phyloP scores from a whole-genome alignment of 2,113 vertebrate species.

The Megatriorchis doriae region DNA sequence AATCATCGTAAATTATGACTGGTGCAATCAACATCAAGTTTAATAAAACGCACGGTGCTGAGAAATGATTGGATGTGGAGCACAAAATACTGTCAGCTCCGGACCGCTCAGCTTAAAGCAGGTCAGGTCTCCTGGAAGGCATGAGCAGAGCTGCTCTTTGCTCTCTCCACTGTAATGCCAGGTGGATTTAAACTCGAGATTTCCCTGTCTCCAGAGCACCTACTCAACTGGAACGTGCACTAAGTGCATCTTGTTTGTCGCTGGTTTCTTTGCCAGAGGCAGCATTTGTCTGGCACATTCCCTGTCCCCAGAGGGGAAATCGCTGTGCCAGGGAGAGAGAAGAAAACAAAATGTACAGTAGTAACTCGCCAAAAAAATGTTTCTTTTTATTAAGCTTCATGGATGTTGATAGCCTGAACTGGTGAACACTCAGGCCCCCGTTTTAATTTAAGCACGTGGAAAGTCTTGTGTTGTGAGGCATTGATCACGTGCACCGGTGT shows the following conservation, averaged over 20 bases:
- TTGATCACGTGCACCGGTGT: not conserved
- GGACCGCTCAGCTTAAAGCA: not conserved
- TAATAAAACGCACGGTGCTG: not conserved
- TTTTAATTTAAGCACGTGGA: not conserved
- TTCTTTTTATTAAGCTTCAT: slow-evolving; percentile 58
- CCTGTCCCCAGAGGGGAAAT: slow-evolving; percentile 49
- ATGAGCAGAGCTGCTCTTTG: not conserved
- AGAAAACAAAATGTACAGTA: slow-evolving; percentile 52
- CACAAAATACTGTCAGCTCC: not conserved
- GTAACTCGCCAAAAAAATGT: slow-evolving; percentile 35
- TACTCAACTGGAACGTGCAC: slow-evolving; percentile 46
- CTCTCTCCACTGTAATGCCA: not conserved
- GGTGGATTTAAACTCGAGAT: not conserved
- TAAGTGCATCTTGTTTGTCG: slow-evolving; percentile 44
- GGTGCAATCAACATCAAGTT: slow-evolving; percentile 32
- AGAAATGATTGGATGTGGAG: not conserved
- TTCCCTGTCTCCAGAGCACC: not conserved
- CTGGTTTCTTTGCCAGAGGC: slow-evolving; percentile 56
- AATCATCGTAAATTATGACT: slow-evolving; percentile 39
- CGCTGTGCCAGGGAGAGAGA: slow-evolving; percentile 55
- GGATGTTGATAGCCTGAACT: slow-evolving; percentile 29
- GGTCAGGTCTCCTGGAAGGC: not conserved
- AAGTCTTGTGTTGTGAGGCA: not conserved
- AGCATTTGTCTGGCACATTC: slow-evolving; percentile 64
- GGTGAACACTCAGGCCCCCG: not conserved